phyloP scores from a whole-genome alignment of 2,888 invertebrate genomes.

The Micropterix aruncella region DNA sequence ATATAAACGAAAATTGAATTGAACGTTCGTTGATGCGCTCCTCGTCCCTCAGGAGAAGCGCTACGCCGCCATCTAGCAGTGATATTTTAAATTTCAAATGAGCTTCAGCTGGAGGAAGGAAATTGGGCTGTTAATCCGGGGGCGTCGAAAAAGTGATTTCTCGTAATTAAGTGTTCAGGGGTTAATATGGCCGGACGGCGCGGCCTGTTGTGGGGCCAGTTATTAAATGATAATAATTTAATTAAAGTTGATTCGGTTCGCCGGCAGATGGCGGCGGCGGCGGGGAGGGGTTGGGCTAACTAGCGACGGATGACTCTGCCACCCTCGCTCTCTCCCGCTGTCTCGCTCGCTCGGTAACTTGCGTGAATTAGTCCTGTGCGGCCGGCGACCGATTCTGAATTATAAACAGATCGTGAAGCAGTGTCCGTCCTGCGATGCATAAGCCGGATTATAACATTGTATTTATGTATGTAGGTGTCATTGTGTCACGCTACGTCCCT shows the following conservation, averaged over 20 bases:
- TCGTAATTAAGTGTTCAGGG: background rate
- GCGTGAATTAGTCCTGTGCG: background rate
- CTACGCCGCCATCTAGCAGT: too few species aligned
- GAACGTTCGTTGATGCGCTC: too few species aligned
- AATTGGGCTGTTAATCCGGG: too few species aligned
- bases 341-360: background rate
- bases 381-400: background rate
- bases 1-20: too few species aligned
- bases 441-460: too few species aligned
- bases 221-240: background rate
- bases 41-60: too few species aligned
- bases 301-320: too few species aligned
- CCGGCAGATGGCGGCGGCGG: constrained; percentile 4
- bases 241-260: constrained; percentile 5
- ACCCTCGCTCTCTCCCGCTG: background rate
- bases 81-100: too few species aligned
- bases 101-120: too few species aligned
- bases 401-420: background rate
- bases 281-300: constrained; percentile 1
- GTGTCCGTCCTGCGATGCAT: background rate
- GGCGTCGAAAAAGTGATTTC: background rate
- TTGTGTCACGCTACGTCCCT: too few species aligned
- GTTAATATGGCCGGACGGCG: background rate
- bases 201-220: background rate
- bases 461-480: too few species aligned